A percentile compares a stretch with the other conserved stretches of the same genome.
Conservation (phyloP, 2,797 vertebrate species). For the Ciconia nigra region DNA sequence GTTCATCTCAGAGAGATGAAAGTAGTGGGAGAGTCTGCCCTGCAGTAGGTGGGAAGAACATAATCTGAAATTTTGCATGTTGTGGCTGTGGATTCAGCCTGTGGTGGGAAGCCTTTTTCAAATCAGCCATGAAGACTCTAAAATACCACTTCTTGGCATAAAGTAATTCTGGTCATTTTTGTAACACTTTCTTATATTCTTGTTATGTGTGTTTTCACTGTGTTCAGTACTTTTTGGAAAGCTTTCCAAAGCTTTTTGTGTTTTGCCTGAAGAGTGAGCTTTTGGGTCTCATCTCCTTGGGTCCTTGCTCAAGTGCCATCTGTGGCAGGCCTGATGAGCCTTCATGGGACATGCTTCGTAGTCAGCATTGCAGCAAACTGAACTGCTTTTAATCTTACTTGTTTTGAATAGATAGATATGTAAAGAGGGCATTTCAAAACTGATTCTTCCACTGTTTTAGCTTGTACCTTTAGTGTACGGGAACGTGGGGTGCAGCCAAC, state of each 20-base stretch:
- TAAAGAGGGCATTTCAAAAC: background rate
- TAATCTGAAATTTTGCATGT: background rate
- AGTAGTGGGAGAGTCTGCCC: background rate
- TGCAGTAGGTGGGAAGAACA: background rate
- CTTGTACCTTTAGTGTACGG: background rate
- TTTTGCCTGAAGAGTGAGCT: background rate
- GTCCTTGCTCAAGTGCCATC: background rate
- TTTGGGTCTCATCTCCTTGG: background rate
- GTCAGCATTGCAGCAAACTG: background rate
- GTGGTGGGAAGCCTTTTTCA: background rate
- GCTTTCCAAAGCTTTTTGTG: background rate
- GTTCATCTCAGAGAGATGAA: background rate
- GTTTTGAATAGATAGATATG: background rate
- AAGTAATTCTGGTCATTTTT: background rate
- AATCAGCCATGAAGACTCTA: background rate
- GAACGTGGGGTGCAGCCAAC: background rate
- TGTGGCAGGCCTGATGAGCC: background rate
- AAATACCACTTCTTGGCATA: background rate
- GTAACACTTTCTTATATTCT: background rate
- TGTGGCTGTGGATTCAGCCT: background rate
- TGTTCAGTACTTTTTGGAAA: background rate
- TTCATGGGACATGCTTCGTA: rapidly evolving
- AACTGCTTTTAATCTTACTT: background rate
- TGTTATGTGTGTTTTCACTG: background rate
- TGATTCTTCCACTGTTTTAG: background rate